phyloP scores from a whole-genome alignment of 2,113 vertebrate genomes.

The Deroptyus accipitrinus region DNA sequence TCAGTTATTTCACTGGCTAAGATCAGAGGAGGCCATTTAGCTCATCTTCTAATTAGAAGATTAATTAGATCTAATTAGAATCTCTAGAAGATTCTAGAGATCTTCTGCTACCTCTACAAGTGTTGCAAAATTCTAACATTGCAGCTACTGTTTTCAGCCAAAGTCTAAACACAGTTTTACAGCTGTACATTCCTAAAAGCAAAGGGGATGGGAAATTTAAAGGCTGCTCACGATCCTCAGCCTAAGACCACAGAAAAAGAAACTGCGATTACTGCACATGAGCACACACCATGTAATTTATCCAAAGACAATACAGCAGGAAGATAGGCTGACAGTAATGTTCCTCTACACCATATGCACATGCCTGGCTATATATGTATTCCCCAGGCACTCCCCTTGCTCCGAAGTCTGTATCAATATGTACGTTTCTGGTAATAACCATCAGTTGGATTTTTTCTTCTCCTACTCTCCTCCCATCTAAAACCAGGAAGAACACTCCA shows the following conservation, averaged over 20 bases:
- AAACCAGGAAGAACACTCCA: neutral
- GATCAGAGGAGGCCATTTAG: neutral
- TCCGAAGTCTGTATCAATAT: neutral
- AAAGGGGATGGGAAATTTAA: neutral
- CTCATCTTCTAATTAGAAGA: neutral
- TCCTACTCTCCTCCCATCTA: neutral
- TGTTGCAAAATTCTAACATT: neutral
- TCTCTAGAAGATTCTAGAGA: no score
- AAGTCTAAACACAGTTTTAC: neutral
- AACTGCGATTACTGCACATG: neutral
- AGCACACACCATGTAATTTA: neutral
- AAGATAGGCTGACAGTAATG: neutral
- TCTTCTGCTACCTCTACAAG: neutral
- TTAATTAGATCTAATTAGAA: no score
- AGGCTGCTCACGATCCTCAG: neutral
- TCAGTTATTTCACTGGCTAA: neutral
- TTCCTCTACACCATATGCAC: accelerated
- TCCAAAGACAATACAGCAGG: neutral
- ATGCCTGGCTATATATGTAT: accelerated
- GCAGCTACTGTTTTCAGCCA: neutral
- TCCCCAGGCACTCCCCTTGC: neutral
- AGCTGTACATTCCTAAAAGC: neutral
- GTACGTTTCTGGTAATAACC: neutral
- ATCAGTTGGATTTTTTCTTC: neutral
- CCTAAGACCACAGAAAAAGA: neutral